A percentile compares a stretch with the other conserved stretches of the same genome.
phyloP scores from a whole-genome alignment of 2,888 invertebrate species.

The Cylloceria caligata region DNA sequence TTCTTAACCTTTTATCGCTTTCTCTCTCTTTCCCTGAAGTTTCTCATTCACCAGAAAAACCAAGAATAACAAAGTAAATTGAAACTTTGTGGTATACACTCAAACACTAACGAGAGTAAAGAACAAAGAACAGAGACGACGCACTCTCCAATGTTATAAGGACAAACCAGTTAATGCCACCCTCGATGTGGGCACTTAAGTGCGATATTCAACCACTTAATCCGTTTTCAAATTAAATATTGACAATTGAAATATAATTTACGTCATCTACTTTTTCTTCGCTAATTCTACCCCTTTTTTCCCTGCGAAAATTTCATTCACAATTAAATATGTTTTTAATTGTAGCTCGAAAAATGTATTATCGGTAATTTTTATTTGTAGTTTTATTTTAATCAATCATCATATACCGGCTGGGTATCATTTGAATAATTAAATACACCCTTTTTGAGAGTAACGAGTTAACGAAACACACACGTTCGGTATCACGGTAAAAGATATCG shows the following conservation, averaged over 20 bases:
- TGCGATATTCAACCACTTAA: neutral
- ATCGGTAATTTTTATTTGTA: neutral
- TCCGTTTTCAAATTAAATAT: neutral
- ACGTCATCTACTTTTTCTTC: neutral
- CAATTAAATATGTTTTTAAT: neutral
- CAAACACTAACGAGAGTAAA: slow-evolving; percentile 35
- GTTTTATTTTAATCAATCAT: neutral
- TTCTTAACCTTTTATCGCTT: neutral
- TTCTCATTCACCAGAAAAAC: slow-evolving; percentile 13
- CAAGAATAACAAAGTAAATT: slow-evolving; percentile 32
- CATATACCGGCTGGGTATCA: slow-evolving; percentile 10
- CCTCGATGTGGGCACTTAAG: neutral
- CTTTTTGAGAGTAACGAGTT: neutral
- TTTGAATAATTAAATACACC: slow-evolving; percentile 20
- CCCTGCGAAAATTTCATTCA: neutral
- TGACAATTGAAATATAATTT: neutral
- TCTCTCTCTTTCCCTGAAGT: neutral
- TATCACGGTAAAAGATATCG: slow-evolving; percentile 50
- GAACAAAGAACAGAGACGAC: neutral
- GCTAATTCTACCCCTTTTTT: neutral
- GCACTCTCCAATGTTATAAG: slow-evolving; percentile 22
- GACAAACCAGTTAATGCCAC: slow-evolving; percentile 2
- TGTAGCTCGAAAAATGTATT: neutral
- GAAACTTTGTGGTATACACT: slow-evolving; percentile 38
- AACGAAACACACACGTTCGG: slow-evolving; percentile 37